Percentiles rank a stretch among this genome's conserved stretches.
Conservation (phyloP, 1,140 invertebrate species). For the Plutomurus gul region DNA sequence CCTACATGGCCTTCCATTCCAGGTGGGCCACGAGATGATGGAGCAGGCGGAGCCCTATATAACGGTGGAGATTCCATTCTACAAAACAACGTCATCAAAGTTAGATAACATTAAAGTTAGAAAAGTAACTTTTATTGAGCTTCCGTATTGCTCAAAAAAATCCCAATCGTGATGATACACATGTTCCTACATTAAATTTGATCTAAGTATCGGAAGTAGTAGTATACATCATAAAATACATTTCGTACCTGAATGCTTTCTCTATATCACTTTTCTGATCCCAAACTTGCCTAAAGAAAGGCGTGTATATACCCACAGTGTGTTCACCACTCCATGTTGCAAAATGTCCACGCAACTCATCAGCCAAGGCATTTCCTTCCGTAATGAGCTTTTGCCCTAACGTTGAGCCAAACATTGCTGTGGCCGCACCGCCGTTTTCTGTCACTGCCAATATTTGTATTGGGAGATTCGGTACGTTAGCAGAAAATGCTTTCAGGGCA, state of each 20-base stretch:
- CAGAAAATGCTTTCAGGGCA: conserved; percentile 90
- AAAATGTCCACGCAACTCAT: conserved; percentile 87
- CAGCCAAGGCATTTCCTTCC: conserved; percentile 83
- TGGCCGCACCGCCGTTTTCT: conserved; percentile 76
- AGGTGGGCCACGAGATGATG: conserved; percentile 25
- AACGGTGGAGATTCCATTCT: conserved; percentile 54
- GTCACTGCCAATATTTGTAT: conserved; percentile 93
- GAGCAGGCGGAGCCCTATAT: conserved; percentile 50
- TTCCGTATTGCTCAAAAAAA: too few species aligned
- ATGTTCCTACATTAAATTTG: too few species aligned
- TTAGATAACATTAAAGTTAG: too few species aligned
- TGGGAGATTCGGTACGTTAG: conserved; percentile 90
- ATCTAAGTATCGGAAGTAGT: too few species aligned
- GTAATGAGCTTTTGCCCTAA: conserved; percentile 87
- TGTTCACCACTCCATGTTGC: conserved; percentile 68
- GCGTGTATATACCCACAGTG: conserved; percentile 85
- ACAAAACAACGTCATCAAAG: too few species aligned
- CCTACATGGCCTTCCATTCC: conserved; percentile 63
- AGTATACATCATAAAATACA: too few species aligned
- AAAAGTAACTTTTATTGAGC: too few species aligned
- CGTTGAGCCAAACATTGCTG: conserved; percentile 88
- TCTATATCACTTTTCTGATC: conserved; percentile 94
- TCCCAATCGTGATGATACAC: too few species aligned
- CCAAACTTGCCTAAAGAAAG: conserved; percentile 95
- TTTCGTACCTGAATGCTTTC: conserved; percentile 69